A percentile compares a stretch with the other conserved stretches of the same genome.
Conservation (phyloP, 2,797 vertebrate genomes). For the Chloroceryle amazona region DNA sequence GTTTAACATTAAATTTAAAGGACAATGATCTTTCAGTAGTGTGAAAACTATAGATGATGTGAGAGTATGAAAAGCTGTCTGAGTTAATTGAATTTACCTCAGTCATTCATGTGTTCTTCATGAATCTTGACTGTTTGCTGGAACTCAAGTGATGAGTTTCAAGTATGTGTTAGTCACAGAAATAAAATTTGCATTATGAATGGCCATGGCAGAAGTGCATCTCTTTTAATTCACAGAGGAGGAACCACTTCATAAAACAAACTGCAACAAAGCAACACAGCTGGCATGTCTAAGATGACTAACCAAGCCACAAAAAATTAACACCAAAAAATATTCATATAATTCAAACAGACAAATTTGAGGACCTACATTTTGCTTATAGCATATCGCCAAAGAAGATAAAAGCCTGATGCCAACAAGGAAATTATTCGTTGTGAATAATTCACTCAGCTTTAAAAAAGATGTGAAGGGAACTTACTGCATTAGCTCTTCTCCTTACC, state of each 20-base stretch:
- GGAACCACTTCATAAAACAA: not conserved
- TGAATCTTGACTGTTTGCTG: not conserved
- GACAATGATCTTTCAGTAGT: not conserved
- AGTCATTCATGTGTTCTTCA: not conserved
- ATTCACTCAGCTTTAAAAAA: slow-evolving; percentile 3
- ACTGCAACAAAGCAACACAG: not conserved
- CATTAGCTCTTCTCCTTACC: not conserved
- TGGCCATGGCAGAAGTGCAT: not conserved
- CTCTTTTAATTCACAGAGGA: not conserved
- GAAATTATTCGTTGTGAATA: slow-evolving; percentile 44
- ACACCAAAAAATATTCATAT: not conserved
- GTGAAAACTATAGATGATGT: not conserved
- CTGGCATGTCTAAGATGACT: not conserved
- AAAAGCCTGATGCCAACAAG: slow-evolving; percentile 32
- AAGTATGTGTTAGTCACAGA: not conserved
- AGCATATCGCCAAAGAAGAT: not conserved
- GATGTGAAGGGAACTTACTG: not conserved
- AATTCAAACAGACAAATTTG: slow-evolving; percentile 13
- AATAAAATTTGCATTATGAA: slow-evolving; percentile 13
- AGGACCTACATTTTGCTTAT: not conserved
- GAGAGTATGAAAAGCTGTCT: not conserved
- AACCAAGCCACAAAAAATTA: not conserved
- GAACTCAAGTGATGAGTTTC: not conserved
- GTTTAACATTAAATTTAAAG: not conserved
- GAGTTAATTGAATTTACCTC: not conserved